These are phyloP conservation scores for Nematopogon swammerdamellus DNA, from an alignment of 2,888 invertebrate genomes.

Conservation along the genomic window DNA sequence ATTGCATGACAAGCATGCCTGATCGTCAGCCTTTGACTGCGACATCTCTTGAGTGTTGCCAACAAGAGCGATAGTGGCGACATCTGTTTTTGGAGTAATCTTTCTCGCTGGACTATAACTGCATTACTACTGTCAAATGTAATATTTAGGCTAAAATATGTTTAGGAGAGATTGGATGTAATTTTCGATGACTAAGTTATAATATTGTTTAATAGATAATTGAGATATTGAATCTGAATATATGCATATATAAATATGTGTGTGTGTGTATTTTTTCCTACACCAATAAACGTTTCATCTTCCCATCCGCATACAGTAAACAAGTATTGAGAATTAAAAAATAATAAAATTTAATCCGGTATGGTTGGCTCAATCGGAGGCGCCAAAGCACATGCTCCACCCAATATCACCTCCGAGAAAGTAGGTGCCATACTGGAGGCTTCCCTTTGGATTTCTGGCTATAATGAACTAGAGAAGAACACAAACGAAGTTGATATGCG, in stretches of 20 bases:
- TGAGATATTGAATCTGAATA: constrained; percentile 54
- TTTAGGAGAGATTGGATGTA: constrained; percentile 42
- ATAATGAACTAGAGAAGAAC: no score
- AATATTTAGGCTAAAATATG: constrained; percentile 12
- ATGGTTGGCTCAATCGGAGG: no score
- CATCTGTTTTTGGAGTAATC: no score
- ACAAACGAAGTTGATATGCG: no score
- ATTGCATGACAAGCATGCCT: no score
- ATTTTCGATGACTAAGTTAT: constrained; percentile 46
- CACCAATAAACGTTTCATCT: constrained; percentile 14
- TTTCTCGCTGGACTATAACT: no score
- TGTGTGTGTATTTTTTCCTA: constrained; percentile 24
- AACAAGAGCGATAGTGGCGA: no score
- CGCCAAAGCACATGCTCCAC: no score
- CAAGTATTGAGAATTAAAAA: constrained; percentile 7
- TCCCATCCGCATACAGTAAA: constrained; percentile 3
- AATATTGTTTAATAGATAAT: constrained; percentile 29
- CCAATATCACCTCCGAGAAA: constrained; percentile 4
- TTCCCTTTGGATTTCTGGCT: constrained; percentile 2
- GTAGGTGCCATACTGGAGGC: constrained; percentile 1
- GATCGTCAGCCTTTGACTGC: no score
- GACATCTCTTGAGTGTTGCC: no score
- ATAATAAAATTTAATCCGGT: constrained; percentile 13
- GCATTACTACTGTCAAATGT: no score
- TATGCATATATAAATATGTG: constrained; percentile 52